These are phyloP conservation scores for Herminia tarsipennalis DNA, from an alignment of 2,888 invertebrate genomes.

Conservation along the genomic window DNA sequence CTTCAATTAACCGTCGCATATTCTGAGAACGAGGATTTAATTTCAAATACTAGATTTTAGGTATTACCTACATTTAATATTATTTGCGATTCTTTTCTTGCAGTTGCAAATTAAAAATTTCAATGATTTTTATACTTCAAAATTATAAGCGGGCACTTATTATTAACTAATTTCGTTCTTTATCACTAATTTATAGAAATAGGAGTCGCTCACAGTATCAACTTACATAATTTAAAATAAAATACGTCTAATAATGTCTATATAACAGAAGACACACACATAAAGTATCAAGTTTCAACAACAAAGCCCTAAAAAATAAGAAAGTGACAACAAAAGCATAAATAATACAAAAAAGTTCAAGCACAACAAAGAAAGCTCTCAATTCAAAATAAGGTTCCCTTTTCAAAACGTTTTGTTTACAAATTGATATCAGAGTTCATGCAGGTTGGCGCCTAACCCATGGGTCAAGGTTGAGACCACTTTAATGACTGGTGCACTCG, in stretches of 20 bases:
- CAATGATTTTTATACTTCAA: too few species aligned
- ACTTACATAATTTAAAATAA: not conserved
- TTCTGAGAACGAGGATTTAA: not conserved
- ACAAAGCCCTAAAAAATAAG: not conserved
- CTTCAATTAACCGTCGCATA: not conserved
- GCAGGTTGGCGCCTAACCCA: slow-evolving; percentile 61
- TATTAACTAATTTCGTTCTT: too few species aligned
- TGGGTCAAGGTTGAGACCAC: slow-evolving; percentile 64
- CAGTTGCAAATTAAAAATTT: too few species aligned
- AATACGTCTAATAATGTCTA: too few species aligned
- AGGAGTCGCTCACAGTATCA: too few species aligned
- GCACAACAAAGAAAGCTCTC: slow-evolving; percentile 24
- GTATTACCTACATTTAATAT: not conserved
- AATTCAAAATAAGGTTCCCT: slow-evolving; percentile 22
- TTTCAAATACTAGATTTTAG: not conserved
- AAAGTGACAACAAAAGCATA: not conserved
- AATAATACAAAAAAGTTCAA: not conserved
- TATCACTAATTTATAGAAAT: too few species aligned
- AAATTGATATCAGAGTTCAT: slow-evolving; percentile 51
- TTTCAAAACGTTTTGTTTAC: slow-evolving; percentile 45
- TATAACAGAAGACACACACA: too few species aligned
- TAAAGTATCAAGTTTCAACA: slow-evolving; percentile 3
- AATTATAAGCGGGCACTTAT: too few species aligned
- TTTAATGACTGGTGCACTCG: slow-evolving; percentile 53
- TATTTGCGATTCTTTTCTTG: not conserved